These are phyloP conservation scores for Gallinago nigripennis DNA, from an alignment of 2,797 vertebrate species.

Conservation along the genomic window DNA sequence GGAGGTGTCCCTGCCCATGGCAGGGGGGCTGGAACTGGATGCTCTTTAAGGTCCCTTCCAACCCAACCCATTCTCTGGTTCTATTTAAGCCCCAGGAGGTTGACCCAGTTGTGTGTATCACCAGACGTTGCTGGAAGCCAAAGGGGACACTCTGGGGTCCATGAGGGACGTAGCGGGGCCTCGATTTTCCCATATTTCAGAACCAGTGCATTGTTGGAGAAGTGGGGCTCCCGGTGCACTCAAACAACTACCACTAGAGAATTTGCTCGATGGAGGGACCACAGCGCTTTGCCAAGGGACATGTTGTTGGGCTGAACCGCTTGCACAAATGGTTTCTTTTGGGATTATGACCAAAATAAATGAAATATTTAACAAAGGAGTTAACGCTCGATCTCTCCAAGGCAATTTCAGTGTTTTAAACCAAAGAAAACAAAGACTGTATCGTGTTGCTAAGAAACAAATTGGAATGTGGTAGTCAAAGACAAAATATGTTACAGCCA, in stretches of 20 bases:
- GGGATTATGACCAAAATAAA: conserved; percentile 50
- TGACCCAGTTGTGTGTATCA: not conserved
- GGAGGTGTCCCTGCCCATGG: too few species aligned
- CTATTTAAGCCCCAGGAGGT: not conserved
- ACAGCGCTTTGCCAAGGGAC: not conserved
- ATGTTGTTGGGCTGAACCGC: conserved; percentile 39
- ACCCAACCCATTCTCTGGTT: too few species aligned
- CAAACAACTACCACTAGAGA: not conserved
- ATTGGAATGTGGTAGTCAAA: not conserved
- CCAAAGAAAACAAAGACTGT: not conserved
- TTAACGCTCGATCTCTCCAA: not conserved
- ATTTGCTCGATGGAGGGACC: not conserved
- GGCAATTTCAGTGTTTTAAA: conserved; percentile 16
- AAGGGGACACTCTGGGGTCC: not conserved
- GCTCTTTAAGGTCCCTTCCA: too few species aligned
- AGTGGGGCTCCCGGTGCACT: not conserved
- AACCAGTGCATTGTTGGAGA: not conserved
- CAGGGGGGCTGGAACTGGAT: too few species aligned
- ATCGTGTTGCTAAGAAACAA: not conserved
- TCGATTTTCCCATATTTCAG: not conserved
- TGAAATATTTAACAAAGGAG: conserved; percentile 30
- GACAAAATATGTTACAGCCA: not conserved
- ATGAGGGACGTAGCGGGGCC: not conserved
- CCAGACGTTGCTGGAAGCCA: not conserved
- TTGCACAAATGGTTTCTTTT: conserved; percentile 36